Evolutionary conservation across 2,888 invertebrate species (phyloP).

Genomic region (Rhagophthalmus giganteus): DNA sequence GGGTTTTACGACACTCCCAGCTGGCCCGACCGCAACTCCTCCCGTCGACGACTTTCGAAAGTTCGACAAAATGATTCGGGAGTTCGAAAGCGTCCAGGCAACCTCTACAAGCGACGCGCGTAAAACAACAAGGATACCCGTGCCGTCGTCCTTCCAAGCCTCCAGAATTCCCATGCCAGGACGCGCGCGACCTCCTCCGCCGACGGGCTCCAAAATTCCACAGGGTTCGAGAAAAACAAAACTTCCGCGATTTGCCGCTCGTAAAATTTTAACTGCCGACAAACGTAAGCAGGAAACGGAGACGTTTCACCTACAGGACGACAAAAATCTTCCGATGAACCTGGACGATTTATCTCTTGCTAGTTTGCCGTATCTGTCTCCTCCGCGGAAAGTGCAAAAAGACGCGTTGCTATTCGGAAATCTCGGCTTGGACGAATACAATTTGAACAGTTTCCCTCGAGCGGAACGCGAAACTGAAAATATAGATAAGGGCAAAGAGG

Average conservation of each 20-base stretch:
- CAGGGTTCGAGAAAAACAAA: neutral
- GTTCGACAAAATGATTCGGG: conserved; percentile 12
- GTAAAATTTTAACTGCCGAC: neutral
- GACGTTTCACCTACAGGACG: neutral
- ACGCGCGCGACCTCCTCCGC: neutral
- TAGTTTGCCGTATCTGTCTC: neutral
- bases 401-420: neutral
- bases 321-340: neutral
- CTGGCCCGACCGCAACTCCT: neutral
- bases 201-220: neutral
- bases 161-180: neutral
- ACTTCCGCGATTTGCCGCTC: neutral
- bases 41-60: conserved; percentile 2
- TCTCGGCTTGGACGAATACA: neutral
- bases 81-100: conserved; percentile 6
- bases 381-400: neutral
- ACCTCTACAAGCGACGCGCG: neutral
- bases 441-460: neutral
- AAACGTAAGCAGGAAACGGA: neutral
- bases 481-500: neutral
- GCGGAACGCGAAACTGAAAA: neutral
- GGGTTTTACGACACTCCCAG: neutral
- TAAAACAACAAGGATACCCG: neutral
- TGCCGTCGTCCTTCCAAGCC: too few species aligned
- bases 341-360: neutral